Conservation (phyloP, 2,113 vertebrate genomes). For the Datnioides undecimradiatus region DNA sequence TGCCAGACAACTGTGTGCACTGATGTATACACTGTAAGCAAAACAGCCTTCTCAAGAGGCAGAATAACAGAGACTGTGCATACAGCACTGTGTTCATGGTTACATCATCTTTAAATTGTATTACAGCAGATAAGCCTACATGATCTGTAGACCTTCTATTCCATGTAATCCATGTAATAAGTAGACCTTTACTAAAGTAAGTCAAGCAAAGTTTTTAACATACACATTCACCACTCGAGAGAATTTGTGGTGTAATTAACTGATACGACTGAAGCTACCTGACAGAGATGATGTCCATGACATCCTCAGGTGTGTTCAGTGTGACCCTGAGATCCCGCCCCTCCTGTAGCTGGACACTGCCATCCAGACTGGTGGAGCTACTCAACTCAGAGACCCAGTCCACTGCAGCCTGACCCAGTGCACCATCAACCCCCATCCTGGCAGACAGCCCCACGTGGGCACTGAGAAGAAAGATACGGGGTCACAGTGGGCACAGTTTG, state of each 20-base stretch:
- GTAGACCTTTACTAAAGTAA: not conserved
- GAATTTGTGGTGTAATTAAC: not conserved
- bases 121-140: too few species aligned
- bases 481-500: not conserved
- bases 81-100: too few species aligned
- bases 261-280: constrained; percentile 69
- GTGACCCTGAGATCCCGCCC: constrained; percentile 87
- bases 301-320: constrained; percentile 88
- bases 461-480: constrained; percentile 71
- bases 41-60: too few species aligned
- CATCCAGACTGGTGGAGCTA: constrained; percentile 86
- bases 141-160: not conserved
- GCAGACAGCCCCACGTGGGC: constrained; percentile 84
- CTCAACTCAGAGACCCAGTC: constrained; percentile 85
- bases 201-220: not conserved
- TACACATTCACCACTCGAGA: not conserved
- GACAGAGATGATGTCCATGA: constrained; percentile 87
- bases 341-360: constrained; percentile 87
- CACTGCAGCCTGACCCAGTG: constrained; percentile 85
- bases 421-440: constrained; percentile 85
- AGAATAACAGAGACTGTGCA: too few species aligned
- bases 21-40: too few species aligned
- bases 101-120: too few species aligned
- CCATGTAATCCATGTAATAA: not conserved
- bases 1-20: too few species aligned